These are phyloP conservation scores for Thecophora atra DNA, from an alignment of 2,888 invertebrate species.

Conservation along the genomic window DNA sequence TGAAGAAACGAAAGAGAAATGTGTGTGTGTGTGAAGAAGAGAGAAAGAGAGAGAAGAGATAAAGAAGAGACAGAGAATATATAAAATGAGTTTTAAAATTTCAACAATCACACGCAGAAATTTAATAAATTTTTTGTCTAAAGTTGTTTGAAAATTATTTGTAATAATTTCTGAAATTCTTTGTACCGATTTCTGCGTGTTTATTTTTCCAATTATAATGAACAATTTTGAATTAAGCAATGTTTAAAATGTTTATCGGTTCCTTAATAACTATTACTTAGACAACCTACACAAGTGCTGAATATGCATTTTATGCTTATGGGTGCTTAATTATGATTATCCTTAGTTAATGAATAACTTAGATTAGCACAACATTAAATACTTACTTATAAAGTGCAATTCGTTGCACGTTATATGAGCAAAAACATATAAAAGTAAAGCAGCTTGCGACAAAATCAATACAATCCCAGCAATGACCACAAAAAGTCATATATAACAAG, in stretches of 20 bases:
- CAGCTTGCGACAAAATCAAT: not conserved
- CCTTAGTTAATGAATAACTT: not conserved
- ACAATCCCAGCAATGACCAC: too few relatives aligned
- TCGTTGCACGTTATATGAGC: not conserved
- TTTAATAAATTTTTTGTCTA: too few relatives aligned
- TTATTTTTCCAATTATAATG: not conserved
- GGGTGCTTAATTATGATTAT: not conserved
- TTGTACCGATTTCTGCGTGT: constrained; percentile 1
- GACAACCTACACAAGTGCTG: not conserved
- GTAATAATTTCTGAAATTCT: too few relatives aligned
- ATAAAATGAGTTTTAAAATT: constrained; percentile 28
- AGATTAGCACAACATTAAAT: not conserved
- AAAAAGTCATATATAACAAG: too few relatives aligned
- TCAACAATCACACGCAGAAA: constrained; percentile 24
- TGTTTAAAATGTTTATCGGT: not conserved
- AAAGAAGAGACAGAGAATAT: constrained; percentile 38
- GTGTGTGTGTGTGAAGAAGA: constrained; percentile 35
- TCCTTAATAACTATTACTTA: not conserved
- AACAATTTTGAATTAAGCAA: not conserved
- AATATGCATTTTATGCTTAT: not conserved
- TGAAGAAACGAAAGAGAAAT: constrained; percentile 34
- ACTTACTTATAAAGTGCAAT: not conserved
- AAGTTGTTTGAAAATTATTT: too few relatives aligned
- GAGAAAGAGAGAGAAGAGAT: constrained; percentile 36
- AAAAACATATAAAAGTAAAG: not conserved